phyloP scores from a whole-genome alignment of 1,140 invertebrate species.

The Drosophila lini region DNA sequence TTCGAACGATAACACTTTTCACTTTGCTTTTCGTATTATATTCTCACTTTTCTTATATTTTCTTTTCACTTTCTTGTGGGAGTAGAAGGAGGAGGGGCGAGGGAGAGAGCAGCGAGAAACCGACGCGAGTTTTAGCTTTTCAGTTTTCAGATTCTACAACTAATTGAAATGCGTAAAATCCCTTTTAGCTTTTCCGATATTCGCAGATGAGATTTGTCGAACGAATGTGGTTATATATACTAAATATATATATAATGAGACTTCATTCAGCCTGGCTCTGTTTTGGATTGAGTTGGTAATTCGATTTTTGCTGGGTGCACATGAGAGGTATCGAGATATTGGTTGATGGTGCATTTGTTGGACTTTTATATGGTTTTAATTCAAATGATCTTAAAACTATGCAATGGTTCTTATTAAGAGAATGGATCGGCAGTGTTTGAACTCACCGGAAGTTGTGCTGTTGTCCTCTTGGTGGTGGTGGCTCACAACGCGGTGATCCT shows the following conservation, averaged over 20 bases:
- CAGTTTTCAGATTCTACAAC: slow-evolving; percentile 20
- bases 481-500: slow-evolving; percentile 61
- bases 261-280: slow-evolving; percentile 49
- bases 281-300: slow-evolving; percentile 40
- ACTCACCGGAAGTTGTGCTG: slow-evolving; percentile 82
- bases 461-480: slow-evolving; percentile 74
- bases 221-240: slow-evolving; percentile 41
- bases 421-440: slow-evolving; percentile 3
- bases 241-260: slow-evolving; percentile 8
- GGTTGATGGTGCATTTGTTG: slow-evolving; percentile 44
- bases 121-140: slow-evolving; percentile 50
- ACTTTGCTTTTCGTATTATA: slow-evolving; percentile 37
- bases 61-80: slow-evolving; percentile 21
- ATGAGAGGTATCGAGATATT: slow-evolving; percentile 50
- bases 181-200: slow-evolving; percentile 84
- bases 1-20: slow-evolving; percentile 39
- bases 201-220: slow-evolving; percentile 70
- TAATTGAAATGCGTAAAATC: slow-evolving; percentile 78
- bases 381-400: slow-evolving; percentile 36
- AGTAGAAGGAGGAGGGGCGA: slow-evolving; percentile 13
- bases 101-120: slow-evolving; percentile 17
- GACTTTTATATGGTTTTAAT: slow-evolving; percentile 29
- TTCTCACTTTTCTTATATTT: slow-evolving; percentile 30
- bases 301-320: slow-evolving; percentile 42
- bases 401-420: slow-evolving; percentile 3